phyloP scores from a whole-genome alignment of 1,140 invertebrate genomes.

The Drosophila bocqueti region DNA sequence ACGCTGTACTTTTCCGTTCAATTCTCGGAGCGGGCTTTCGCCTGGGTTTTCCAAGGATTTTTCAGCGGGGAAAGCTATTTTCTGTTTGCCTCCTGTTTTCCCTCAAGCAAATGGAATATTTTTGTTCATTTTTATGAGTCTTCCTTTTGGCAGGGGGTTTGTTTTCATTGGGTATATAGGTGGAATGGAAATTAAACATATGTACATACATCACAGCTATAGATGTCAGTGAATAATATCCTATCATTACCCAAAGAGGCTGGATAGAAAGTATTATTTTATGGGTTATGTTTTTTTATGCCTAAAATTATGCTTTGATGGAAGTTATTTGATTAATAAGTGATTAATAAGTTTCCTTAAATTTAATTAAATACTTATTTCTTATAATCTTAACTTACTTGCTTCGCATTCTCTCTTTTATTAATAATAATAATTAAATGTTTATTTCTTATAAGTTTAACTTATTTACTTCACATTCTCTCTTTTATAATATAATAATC shows the following conservation, averaged over 20 bases:
- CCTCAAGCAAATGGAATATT: slow-evolving; percentile 48
- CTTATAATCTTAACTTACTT: too few relatives aligned
- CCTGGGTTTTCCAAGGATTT: slow-evolving; percentile 15
- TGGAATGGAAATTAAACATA: not conserved
- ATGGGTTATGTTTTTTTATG: not conserved
- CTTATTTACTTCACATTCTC: too few relatives aligned
- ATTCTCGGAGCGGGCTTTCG: slow-evolving; percentile 19
- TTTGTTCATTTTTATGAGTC: slow-evolving; percentile 43
- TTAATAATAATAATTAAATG: too few relatives aligned
- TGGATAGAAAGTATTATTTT: not conserved
- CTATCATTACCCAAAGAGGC: not conserved
- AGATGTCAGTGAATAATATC: not conserved
- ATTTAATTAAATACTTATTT: not conserved
- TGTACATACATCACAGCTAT: not conserved
- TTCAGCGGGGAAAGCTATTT: slow-evolving; percentile 35
- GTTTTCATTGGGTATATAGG: not conserved
- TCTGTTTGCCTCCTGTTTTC: slow-evolving; percentile 18
- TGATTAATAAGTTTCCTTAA: too few relatives aligned
- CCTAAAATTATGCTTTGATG: not conserved
- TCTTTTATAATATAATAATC: too few relatives aligned
- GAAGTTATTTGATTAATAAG: too few relatives aligned
- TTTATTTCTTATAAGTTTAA: too few relatives aligned
- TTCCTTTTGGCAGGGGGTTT: slow-evolving; percentile 23
- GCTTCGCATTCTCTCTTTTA: too few relatives aligned
- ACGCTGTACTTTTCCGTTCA: slow-evolving; percentile 47